Percentiles rank a stretch among this genome's conserved stretches.
Evolutionary conservation across 2,113 vertebrate genomes (phyloP).

Genomic region (Solenodon paradoxus): DNA sequence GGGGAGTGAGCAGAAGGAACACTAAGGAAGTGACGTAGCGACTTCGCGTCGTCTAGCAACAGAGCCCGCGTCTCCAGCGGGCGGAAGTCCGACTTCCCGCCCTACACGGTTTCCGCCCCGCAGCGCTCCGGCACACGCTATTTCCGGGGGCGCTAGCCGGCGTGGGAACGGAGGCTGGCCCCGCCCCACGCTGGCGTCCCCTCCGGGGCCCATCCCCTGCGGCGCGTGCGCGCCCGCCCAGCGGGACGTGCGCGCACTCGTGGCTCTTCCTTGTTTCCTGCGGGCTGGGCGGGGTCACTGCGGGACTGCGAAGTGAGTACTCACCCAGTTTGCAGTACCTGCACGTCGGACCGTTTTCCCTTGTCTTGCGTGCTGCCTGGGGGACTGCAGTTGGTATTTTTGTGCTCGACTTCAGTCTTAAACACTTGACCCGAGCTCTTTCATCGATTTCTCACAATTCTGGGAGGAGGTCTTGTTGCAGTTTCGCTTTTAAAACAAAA

Average conservation of each 20-base stretch:
- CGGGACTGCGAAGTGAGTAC: too few relatives aligned
- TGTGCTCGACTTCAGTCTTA: background rate
- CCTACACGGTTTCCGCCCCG: background rate
- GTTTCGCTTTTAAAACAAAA: background rate
- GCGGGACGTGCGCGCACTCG: background rate
- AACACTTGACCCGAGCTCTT: background rate
- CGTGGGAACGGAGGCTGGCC: slow-evolving; percentile 42
- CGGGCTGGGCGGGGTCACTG: accelerated
- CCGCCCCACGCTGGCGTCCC: background rate
- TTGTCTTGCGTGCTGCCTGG: too few relatives aligned
- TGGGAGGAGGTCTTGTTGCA: background rate
- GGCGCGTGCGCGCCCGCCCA: background rate
- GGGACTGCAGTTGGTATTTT: background rate
- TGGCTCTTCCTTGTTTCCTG: background rate
- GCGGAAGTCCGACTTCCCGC: background rate
- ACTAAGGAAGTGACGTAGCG: slow-evolving; percentile 69
- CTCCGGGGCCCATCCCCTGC: background rate
- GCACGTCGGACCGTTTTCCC: too few relatives aligned
- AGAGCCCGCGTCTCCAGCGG: background rate
- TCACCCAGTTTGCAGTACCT: too few relatives aligned
- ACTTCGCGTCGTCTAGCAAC: slow-evolving; percentile 68
- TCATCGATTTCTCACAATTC: background rate
- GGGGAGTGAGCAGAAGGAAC: background rate
- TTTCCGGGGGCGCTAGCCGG: slow-evolving; percentile 57
- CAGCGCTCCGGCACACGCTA: background rate